phyloP scores from a whole-genome alignment of 2,113 vertebrate genomes.

The Crocuta crocuta region DNA sequence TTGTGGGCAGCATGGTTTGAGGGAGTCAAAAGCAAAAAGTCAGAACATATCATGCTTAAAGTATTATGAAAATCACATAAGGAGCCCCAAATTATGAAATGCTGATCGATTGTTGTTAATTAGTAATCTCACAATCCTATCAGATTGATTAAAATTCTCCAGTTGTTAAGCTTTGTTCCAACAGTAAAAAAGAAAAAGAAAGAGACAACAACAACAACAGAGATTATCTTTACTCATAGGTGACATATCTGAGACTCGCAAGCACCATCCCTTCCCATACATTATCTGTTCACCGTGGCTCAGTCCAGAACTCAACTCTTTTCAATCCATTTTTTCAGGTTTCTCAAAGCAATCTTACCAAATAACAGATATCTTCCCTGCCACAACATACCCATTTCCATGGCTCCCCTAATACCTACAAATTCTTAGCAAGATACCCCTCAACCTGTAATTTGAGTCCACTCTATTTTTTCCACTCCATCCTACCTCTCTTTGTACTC shows the following conservation, averaged over 20 bases:
- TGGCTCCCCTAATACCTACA: background rate
- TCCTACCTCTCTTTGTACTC: background rate
- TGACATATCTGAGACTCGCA: background rate
- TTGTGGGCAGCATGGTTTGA: background rate
- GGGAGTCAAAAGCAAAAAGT: background rate
- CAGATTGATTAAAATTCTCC: slow-evolving; percentile 20
- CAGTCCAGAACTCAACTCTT: background rate
- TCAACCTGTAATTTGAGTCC: background rate
- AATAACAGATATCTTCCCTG: background rate
- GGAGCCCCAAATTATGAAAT: background rate
- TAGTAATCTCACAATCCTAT: background rate
- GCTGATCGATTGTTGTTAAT: background rate
- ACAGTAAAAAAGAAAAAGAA: background rate
- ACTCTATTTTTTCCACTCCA: background rate
- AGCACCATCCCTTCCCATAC: background rate
- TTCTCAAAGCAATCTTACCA: background rate
- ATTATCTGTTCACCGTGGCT: background rate
- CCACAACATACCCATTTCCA: background rate
- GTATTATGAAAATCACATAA: background rate
- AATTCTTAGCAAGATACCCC: background rate
- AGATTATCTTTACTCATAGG: background rate
- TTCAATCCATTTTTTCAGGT: background rate
- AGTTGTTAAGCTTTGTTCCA: background rate
- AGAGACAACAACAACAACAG: background rate
- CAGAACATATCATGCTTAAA: background rate